Conservation (phyloP, 2,113 vertebrate species). For the Leuciscus idus region DNA sequence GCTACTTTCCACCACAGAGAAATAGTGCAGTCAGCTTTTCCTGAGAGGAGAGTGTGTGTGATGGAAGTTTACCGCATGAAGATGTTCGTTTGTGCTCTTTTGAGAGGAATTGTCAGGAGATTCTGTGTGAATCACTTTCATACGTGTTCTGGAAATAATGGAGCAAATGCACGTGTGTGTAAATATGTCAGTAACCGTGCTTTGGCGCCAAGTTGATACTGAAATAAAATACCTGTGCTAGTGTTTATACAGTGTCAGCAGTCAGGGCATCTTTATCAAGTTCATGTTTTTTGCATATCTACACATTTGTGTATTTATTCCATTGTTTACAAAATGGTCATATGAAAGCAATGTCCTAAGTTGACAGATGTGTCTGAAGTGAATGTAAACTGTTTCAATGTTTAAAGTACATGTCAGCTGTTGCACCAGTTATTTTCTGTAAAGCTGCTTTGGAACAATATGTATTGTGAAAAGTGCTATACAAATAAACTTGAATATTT, state of each 20-base stretch:
- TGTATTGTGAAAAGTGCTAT: too few species aligned
- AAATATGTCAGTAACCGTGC: neutral
- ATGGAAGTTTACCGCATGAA: constrained; percentile 20
- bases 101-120: constrained; percentile 33
- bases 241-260: neutral
- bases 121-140: neutral
- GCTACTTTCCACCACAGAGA: constrained; percentile 77
- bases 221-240: neutral
- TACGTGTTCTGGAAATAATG: neutral
- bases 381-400: too few species aligned
- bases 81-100: constrained; percentile 63
- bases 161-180: neutral
- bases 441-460: too few species aligned
- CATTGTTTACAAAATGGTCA: neutral
- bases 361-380: neutral
- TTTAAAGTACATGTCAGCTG: neutral
- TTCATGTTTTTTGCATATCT: neutral
- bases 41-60: constrained; percentile 42
- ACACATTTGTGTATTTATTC: too few species aligned
- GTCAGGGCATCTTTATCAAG: neutral
- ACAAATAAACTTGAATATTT: neutral
- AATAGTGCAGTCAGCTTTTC: constrained; percentile 81
- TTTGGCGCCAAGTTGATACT: neutral
- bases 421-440: neutral
- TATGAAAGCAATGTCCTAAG: neutral